Base-by-base conservation (phyloP, 1,140 invertebrate species). In the Gryon sp. region DNA sequence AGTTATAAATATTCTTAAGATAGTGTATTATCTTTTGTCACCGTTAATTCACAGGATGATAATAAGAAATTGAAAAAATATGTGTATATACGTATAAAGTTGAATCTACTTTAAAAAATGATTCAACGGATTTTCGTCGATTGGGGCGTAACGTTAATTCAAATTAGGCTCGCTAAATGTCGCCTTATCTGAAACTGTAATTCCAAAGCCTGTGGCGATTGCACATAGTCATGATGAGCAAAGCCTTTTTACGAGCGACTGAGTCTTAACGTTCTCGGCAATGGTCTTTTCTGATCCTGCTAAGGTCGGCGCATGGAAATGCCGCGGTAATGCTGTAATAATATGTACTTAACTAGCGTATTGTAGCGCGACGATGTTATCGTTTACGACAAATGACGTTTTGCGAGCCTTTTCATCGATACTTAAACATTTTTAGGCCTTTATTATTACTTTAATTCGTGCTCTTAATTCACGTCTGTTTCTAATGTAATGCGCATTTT, bases 211-310 rank as follows among this genome's bases (percentile, higher is more conserved):
- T 48, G 36, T 3, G 41, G 50, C 34, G 36, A 57, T 73, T 65
- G 30, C 36, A 20, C 41, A 15, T n/a, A 73, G 69, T 57, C 69
- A 63, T 63, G 57, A 72, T 72, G 57, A 72, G 68, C 30, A 63
- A 72, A 63, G 59, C 50, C 38, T 60, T 60, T 62, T 70, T 72
- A 62, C 50, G 41, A 55, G 38, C 28, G 30, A 7, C 19, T 32
- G 11, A 52, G 48, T 48, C 36, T 62, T 48, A 55, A 41, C 36
- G 18, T 45, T 11, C 1, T 12, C 38, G 16, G 57, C 38, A 63
- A 55, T 53, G 40, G 40, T 46, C 50, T 55, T 45, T 45, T 36
- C 24, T 43, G 66, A 60, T 55, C 32, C 30, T 19, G 48, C 40
- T 26, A 41, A 55, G 40, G 9, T 16, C 28, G 40, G 32, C 48